A percentile compares a stretch with the other conserved stretches of the same genome.
Conservation (phyloP, 2,113 vertebrate species). For the Stictonetta naevosa region DNA sequence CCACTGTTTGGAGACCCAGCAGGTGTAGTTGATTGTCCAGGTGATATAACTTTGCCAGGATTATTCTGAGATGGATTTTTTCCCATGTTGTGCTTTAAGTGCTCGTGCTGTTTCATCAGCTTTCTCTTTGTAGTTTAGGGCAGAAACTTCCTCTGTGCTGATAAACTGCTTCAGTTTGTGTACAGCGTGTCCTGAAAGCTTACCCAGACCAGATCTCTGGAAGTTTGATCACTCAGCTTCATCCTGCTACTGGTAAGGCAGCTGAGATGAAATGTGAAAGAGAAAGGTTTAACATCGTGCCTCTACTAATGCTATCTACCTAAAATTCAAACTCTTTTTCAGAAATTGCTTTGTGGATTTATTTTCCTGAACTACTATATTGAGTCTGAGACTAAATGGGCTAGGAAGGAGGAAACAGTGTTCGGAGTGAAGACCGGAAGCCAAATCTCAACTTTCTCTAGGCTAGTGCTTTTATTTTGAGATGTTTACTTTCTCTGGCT, state of each 20-base stretch:
- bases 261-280: background rate
- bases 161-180: background rate
- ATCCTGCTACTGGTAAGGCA: background rate
- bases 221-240: background rate
- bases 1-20: background rate
- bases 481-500: background rate
- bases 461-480: background rate
- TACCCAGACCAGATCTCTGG: background rate
- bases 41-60: background rate
- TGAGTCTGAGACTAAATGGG: background rate
- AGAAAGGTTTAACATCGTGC: background rate
- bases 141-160: background rate
- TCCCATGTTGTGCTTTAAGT: background rate
- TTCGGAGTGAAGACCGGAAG: background rate
- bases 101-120: background rate
- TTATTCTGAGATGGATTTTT: background rate
- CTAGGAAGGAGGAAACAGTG: background rate
- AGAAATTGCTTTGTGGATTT: background rate
- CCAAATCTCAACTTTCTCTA: background rate
- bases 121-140: background rate
- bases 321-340: background rate
- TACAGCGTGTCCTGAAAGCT: background rate
- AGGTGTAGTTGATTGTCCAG: background rate
- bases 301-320: fast-evolving
- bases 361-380: background rate